A percentile compares a stretch with the other conserved stretches of the same genome.
Evolutionary conservation across 2,888 invertebrate species (phyloP).

Genomic region (Punctoribates punctum): DNA sequence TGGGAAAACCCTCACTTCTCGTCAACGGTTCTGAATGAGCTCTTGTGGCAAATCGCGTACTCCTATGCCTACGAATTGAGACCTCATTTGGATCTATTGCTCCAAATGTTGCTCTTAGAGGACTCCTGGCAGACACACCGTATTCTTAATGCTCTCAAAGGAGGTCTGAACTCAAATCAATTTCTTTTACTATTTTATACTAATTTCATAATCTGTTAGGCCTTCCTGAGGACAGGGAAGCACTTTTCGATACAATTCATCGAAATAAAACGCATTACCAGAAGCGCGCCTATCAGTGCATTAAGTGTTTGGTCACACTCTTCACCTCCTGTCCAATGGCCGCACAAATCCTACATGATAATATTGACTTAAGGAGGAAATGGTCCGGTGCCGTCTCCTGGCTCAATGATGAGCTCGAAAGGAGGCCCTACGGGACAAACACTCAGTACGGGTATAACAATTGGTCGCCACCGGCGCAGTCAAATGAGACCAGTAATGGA

Average conservation of each 20-base stretch:
- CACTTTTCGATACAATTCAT: conserved; percentile 85
- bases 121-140: conserved; percentile 95
- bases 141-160: conserved; percentile 85
- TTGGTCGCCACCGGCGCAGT: conserved; percentile 83
- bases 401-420: conserved; percentile 89
- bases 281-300: conserved; percentile 93
- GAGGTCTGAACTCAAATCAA: conserved; percentile 50
- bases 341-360: conserved; percentile 71
- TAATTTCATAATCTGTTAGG: conserved; percentile 53
- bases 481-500: conserved; percentile 90
- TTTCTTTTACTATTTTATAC: background rate
- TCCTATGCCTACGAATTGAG: conserved; percentile 91
- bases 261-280: conserved; percentile 91
- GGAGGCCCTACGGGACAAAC: conserved; percentile 42
- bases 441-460: conserved; percentile 66
- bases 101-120: conserved; percentile 80
- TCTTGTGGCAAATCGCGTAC: conserved; percentile 75
- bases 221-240: conserved; percentile 79
- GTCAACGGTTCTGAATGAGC: conserved; percentile 77
- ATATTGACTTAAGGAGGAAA: conserved; percentile 73
- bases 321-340: conserved; percentile 80
- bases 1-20: conserved; percentile 97
- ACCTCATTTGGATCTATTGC: conserved; percentile 82
- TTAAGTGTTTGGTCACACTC: conserved; percentile 86
- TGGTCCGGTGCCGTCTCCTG: conserved; percentile 87